Base-by-base conservation (phyloP, 2,888 invertebrate species). In the Cephus rjabovi region DNA sequence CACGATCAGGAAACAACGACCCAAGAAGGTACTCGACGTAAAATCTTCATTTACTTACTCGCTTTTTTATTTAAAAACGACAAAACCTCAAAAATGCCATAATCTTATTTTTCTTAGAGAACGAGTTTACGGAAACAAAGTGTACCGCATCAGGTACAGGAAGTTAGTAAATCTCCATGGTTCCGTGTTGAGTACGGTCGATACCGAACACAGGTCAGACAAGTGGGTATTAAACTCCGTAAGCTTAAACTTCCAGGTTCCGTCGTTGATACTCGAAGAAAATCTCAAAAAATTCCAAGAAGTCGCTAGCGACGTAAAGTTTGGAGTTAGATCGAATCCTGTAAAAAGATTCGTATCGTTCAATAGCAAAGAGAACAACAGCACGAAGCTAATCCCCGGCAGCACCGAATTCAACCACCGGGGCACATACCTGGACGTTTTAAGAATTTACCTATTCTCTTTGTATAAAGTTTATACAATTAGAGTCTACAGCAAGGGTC, bases 271-370 rank as follows among this genome's bases (percentile, higher is more conserved):
- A 77, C 77, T 79, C 76, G 79, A 34, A 69, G 34, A 71, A 76
- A 74, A 80, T 80, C 75, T 80, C 71, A 75, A 77, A 76, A 81
- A 79, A 82, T 78, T 81, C 34, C 34, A 40, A 71, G 74, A 56
- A 79, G 79, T 79, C 77, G 74, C 74, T 56, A 12, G 37, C 73
- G 37, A 77, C 77, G 40, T 56, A 56, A 79, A 80, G 77, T 80
- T 80, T 80, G 77, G 73, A 81, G 80, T 82, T 82, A 79, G 79
- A 82, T 82, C 79, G 82, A 80, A 77, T 82, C 81, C 77, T 70
- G 70, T 75, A 73, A 70, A 74, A 82, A 82, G 82, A 81, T 82
- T 56, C 56, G 9, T 23, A 56, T 56, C 56, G 23, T 56, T 56
- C 56, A 9, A 9, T 56, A 23, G 23, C 56, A 23, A 56, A 56